Evolutionary conservation across 2,113 vertebrate species (phyloP).

Genomic region (Xenus cinereus): DNA sequence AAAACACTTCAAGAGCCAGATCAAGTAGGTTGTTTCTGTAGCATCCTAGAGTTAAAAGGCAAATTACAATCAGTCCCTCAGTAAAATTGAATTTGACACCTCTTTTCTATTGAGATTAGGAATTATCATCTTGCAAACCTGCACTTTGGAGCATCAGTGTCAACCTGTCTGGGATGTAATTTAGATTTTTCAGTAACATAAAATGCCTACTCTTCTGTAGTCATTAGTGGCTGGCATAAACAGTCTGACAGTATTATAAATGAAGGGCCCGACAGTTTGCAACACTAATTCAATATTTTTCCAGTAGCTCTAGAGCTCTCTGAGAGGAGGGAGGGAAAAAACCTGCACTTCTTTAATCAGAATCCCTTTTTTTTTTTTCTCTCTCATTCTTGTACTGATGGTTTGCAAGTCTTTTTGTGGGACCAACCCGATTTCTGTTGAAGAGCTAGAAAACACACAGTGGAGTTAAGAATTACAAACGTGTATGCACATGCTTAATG

Average conservation of each 20-base stretch:
- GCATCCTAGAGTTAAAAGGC: constrained; percentile 24
- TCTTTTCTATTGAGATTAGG: constrained; percentile 63
- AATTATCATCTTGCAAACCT: constrained; percentile 62
- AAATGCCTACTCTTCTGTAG: constrained; percentile 30
- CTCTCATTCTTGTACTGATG: neutral
- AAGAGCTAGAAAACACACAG: neutral
- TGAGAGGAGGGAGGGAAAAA: neutral
- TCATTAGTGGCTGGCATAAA: constrained; percentile 59
- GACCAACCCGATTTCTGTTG: neutral
- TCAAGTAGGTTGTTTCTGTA: neutral
- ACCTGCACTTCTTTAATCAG: neutral
- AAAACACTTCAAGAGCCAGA: neutral
- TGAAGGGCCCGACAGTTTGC: neutral
- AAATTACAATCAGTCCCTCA: constrained; percentile 49
- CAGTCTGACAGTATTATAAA: constrained; percentile 43
- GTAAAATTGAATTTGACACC: constrained; percentile 64
- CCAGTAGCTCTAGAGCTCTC: neutral
- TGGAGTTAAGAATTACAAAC: neutral
- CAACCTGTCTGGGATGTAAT: constrained; percentile 59
- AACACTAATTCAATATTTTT: constrained; percentile 9
- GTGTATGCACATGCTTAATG: neutral
- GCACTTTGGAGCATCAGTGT: constrained; percentile 40
- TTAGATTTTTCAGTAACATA: constrained; percentile 51
- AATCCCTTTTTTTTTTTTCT: neutral
- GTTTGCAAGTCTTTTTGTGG: neutral